Base-by-base conservation (phyloP, 1,140 invertebrate genomes). In the Phymorhynchus buccinoides region DNA sequence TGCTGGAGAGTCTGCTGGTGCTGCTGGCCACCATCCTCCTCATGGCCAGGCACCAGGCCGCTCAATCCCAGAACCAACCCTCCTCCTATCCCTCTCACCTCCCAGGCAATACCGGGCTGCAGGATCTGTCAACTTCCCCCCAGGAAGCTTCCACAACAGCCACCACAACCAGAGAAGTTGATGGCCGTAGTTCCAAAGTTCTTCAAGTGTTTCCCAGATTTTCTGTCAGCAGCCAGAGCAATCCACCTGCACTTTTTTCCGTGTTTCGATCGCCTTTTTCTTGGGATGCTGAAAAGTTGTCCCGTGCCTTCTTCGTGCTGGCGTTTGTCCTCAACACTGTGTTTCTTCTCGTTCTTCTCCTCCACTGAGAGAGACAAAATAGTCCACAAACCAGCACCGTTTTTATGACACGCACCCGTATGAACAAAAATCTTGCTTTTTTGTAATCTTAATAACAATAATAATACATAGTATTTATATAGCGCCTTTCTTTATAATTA, bases 11-110 rank as follows among this genome's bases (percentile, higher is more conserved):
- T 37, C 44, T 75, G 32, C 83, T 84, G 16, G 71, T 78, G 41
- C 52, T 84, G 18, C 48, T 84, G n/a, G 71, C 71, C 83, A 84
- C 83, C 37, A 32, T 84, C 3, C 30, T 84, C 27, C 44, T 73
- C 83, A 37, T 84, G 30, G 22, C 35, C 1, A 39, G 44, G 30
- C 37, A 75, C 71, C 83, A 78, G 1, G 77, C 42, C 66, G 9
- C 7, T 9, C 37, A n/a, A 14, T 1, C 18, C 1, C 35, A 16
- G 42, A 9, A 14, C 18, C 37, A 30, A 12, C 68, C 6, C 30
- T 30, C 3, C 32, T 6, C 3, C 30, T 32, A 35, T 35, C 68
- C 4, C 32, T 22, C 6, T 35, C 68, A n/a, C n/a, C n/a, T 2
- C 7, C 6, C 9, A 35, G n/a, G 2, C 32, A 35, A 4, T 9